Evolutionary conservation across 2,113 vertebrate genomes (phyloP).

Genomic region (Pseudorasbora parva): DNA sequence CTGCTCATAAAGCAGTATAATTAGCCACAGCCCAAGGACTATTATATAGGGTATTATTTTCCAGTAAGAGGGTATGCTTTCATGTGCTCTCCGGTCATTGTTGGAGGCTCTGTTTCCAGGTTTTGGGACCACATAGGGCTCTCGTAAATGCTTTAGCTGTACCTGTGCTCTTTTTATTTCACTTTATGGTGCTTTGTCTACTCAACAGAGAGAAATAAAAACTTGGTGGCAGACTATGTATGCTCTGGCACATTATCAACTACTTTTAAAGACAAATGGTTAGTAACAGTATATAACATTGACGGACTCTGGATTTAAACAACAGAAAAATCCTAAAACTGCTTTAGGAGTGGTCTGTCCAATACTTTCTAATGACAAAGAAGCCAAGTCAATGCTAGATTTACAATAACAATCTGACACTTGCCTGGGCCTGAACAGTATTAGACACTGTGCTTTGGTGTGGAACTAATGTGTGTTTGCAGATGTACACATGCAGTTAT

Average conservation of each 20-base stretch:
- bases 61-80: slow-evolving; percentile 67
- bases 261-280: neutral
- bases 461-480: slow-evolving; percentile 30
- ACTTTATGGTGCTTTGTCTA: neutral
- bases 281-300: neutral
- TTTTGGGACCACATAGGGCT: neutral
- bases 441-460: slow-evolving; percentile 32
- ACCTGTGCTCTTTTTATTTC: slow-evolving; percentile 35
- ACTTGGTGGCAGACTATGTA: slow-evolving; percentile 2
- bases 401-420: slow-evolving; percentile 35
- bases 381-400: slow-evolving; percentile 6
- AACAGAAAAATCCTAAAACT: neutral
- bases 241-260: neutral
- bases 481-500: neutral
- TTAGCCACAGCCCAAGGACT: slow-evolving; percentile 58
- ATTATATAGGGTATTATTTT: slow-evolving; percentile 64
- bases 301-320: neutral
- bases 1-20: slow-evolving; percentile 68
- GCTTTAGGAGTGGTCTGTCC: neutral
- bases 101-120: slow-evolving; percentile 45
- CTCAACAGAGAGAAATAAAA: slow-evolving; percentile 24
- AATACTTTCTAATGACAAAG: neutral
- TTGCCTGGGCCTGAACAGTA: slow-evolving; percentile 31
- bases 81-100: slow-evolving; percentile 60
- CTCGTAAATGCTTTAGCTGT: slow-evolving; percentile 36